Base-by-base conservation (phyloP, 2,797 vertebrate species). In the Cossypha caffra region DNA sequence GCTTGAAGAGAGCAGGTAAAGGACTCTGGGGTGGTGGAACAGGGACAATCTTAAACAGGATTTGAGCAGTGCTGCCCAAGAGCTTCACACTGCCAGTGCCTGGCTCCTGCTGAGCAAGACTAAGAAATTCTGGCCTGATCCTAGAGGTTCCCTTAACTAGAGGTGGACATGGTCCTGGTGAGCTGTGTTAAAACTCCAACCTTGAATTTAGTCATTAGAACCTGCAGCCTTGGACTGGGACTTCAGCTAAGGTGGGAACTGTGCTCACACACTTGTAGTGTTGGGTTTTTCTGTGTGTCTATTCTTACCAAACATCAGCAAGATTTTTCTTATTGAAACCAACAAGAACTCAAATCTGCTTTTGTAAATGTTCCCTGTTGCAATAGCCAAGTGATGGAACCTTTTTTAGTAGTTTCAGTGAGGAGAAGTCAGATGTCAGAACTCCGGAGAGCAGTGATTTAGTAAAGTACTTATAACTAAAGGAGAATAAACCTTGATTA, bases 401-500 rank as follows among this genome's bases (percentile, higher is more conserved):
- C n/a, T 37, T 80, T 90, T 43, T 4, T 5, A 58, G 8, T 43
- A 33, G 52, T 78, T 91, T 40, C 13, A 54, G 43, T 50, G 31
- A 94, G 62, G 28, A 92, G 75, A 83, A 93, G 80, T 91, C 50
- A 45, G 66, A 40, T 75, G 52, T 77, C 50, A 45, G 48, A 51
- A 59, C 47, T 75, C 23, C 4, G 7, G 63, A 58, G 74, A 57
- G 54, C 82, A 23, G 51, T 45, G 80, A 78, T 80, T 82, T 54
- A 91, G 21, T 73, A 47, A 94, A 94, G 67, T 80, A 54, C 71
- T 88, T 92, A 52, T 31, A 74, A 63, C 57, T 90, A 58, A 61
- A 77, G 61, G 38, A 88, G 80, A 93, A 38, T 64, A 94, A 88
- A 79, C 73, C 57, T 92, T 81, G 66, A 59, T 75, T 77, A 78